Percentiles rank a stretch among this genome's conserved stretches.
These are phyloP conservation scores for Sinotaia quadrata DNA, from an alignment of 2,888 invertebrate species.

Conservation along the genomic window DNA sequence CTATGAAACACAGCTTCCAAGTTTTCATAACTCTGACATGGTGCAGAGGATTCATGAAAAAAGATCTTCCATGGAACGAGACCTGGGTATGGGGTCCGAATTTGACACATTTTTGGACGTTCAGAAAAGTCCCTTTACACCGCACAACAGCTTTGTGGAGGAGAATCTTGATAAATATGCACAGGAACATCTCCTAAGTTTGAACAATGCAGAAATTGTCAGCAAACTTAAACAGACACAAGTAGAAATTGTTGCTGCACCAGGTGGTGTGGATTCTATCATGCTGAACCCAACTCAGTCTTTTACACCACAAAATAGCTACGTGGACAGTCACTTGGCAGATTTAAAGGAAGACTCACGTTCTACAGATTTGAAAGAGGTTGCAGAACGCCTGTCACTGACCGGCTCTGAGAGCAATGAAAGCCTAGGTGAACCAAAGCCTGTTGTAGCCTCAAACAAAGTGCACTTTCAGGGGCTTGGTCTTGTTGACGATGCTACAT, in stretches of 20 bases:
- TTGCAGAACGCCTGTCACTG: constrained; percentile 33
- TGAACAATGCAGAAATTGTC: constrained; percentile 41
- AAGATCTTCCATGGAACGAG: constrained; percentile 62
- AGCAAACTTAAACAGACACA: constrained; percentile 39
- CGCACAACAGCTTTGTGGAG: constrained; percentile 72
- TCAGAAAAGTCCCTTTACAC: constrained; percentile 65
- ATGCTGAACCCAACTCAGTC: constrained; percentile 49
- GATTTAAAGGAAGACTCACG: constrained; percentile 8
- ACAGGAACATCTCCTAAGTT: constrained; percentile 35
- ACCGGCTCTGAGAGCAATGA: constrained; percentile 23
- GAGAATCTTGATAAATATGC: constrained; percentile 33
- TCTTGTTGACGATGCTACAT: neutral
- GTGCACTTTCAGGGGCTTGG: neutral
- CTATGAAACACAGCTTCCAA: constrained; percentile 62
- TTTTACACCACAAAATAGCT: constrained; percentile 72
- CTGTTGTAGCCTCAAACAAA: constrained; percentile 5
- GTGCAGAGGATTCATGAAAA: constrained; percentile 71
- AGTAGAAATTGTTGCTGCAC: constrained; percentile 31
- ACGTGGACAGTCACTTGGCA: constrained; percentile 52
- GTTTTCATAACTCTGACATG: constrained; percentile 73
- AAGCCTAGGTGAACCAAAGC: constrained; percentile 11
- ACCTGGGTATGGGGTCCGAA: neutral
- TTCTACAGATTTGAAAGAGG: constrained; percentile 34
- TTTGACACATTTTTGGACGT: constrained; percentile 16
- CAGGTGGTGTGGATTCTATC: constrained; percentile 21